Percentiles rank a stretch among this genome's conserved stretches.
phyloP scores from a whole-genome alignment of 2,797 vertebrate genomes.

The Borostomias antarcticus region DNA sequence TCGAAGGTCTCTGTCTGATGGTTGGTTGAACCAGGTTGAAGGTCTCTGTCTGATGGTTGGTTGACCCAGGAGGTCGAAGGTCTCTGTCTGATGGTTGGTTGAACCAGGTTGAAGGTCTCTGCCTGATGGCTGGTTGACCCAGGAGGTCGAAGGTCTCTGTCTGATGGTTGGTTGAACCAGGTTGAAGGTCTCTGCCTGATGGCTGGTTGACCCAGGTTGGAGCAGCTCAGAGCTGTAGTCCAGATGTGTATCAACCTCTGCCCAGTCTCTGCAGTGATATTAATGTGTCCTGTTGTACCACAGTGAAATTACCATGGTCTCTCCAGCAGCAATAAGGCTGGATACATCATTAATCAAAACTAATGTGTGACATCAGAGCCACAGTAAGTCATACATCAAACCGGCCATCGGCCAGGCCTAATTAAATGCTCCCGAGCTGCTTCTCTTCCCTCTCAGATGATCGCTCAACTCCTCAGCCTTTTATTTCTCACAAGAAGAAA shows the following conservation, averaged over 20 bases:
- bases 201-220: background rate
- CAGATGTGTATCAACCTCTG: background rate
- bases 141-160: too few relatives aligned
- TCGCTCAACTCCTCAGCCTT: background rate
- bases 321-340: background rate
- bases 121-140: too few relatives aligned
- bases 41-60: too few relatives aligned
- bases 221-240: background rate
- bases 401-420: background rate
- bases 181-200: too few relatives aligned
- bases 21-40: too few relatives aligned
- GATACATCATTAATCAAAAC: background rate
- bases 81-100: too few relatives aligned
- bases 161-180: too few relatives aligned
- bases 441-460: conserved; percentile 1
- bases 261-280: background rate
- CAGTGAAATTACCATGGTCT: background rate
- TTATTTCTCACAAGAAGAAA: background rate
- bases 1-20: too few relatives aligned
- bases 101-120: too few relatives aligned
- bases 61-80: too few relatives aligned
- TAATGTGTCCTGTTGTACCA: background rate
- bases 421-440: conserved; percentile 9
- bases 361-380: background rate
- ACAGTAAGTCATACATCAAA: conserved; percentile 4